Base-by-base conservation (phyloP, 2,113 vertebrate species). In the Tylochromis polylepis region DNA sequence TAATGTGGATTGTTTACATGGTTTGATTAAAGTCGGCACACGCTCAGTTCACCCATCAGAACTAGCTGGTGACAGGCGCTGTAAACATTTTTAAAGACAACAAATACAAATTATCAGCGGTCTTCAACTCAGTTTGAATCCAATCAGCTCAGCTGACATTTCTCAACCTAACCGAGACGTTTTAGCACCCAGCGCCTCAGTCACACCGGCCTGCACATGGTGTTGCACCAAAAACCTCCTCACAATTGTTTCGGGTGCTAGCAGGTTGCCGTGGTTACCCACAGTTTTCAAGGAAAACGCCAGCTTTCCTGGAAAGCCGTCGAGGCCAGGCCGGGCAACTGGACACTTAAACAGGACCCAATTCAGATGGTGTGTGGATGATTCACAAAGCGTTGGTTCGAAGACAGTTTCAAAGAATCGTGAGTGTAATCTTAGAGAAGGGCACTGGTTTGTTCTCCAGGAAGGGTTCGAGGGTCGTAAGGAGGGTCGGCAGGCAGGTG, bases 21-120 rank as follows among this genome's bases (percentile, higher is more conserved):
- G 16, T 75, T 51, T 75, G 16, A 51, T 75, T 51, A 51, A 12
- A 75, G 43, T 75, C 6, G 4, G 70, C 43, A 51, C 24, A 51
- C 4, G 3, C 75, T 55, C 29, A 15, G 49, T 22, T 78, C 75
- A 55, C 49, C 29, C 18, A 22, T 0, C 29, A 22, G 72, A 18
- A n/a, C 11, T n/a, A 24, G 38, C 9, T 31, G 8, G 41, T 75
- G 67, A 75, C 43, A 51, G 43, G 46, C 1, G 2, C 70, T 12
- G 16, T 0, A 0, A 49, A 49, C 70, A 0, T 24, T 70, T 70
- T 70, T 5, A 4, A 5, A 70, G 15, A 24, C 4, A 5, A 38
- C 11, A 41, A 70, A 70, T 3, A 5, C n/a, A 70, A 70, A 70
- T 1, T 10, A 70, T 70, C 38, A 43, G 65, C 2, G 1, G 0